Evolutionary conservation across 1,140 invertebrate genomes (phyloP).

Genomic region (Brachionus angularis): DNA sequence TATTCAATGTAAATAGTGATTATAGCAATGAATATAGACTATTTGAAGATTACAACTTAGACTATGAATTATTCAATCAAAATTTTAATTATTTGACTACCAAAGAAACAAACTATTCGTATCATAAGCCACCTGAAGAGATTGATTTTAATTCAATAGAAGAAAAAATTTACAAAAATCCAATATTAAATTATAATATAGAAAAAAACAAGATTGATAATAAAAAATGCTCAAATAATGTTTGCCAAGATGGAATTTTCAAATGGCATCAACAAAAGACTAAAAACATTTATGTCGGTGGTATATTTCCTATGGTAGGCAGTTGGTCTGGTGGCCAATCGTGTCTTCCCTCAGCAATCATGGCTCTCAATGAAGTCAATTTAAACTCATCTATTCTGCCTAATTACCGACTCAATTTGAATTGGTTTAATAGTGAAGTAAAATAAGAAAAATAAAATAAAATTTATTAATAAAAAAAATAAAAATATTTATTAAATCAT

Average conservation of each 20-base stretch:
- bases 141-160: too few species aligned
- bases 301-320: slow-evolving; percentile 93
- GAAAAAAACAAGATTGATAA: too few species aligned
- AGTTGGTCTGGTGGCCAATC: slow-evolving; percentile 66
- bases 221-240: neutral
- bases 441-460: slow-evolving; percentile 47
- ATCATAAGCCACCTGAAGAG: too few species aligned
- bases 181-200: too few species aligned
- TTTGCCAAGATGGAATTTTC: slow-evolving; percentile 33
- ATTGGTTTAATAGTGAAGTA: slow-evolving; percentile 96
- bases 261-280: slow-evolving; percentile 46
- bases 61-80: too few species aligned
- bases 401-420: slow-evolving; percentile 81
- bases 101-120: too few species aligned
- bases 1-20: too few species aligned
- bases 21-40: too few species aligned
- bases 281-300: slow-evolving; percentile 80
- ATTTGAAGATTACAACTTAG: too few species aligned
- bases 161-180: too few species aligned
- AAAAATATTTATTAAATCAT: slow-evolving; percentile 47
- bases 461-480: slow-evolving; percentile 22
- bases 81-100: too few species aligned
- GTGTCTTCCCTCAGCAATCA: slow-evolving; percentile 73
- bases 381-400: slow-evolving; percentile 77
- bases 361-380: slow-evolving; percentile 94